These are phyloP conservation scores for Athalia rosae DNA, from an alignment of 2,888 invertebrate species.

Conservation along the genomic window DNA sequence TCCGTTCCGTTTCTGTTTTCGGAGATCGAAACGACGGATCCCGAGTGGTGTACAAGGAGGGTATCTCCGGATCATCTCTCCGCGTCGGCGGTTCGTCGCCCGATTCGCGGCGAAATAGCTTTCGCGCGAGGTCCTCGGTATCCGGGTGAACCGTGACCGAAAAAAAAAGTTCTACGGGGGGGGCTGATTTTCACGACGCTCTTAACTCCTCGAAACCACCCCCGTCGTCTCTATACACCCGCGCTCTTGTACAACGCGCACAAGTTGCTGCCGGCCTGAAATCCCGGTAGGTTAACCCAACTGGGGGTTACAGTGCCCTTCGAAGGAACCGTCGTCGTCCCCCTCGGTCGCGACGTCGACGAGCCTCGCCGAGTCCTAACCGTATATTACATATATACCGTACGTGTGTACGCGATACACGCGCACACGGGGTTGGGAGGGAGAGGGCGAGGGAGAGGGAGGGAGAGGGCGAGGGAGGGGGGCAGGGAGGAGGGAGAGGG, in stretches of 20 bases:
- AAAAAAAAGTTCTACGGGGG: constrained; percentile 17
- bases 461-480: constrained; percentile 22
- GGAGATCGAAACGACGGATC: too few relatives aligned
- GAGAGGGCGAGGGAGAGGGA: constrained; percentile 14
- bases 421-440: not conserved
- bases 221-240: constrained; percentile 1
- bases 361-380: constrained; percentile 17
- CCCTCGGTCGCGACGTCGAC: constrained; percentile 12
- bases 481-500: constrained; percentile 41
- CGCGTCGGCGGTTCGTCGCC: too few relatives aligned
- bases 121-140: too few relatives aligned
- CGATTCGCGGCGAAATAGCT: too few relatives aligned
- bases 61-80: too few relatives aligned
- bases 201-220: constrained; percentile 42
- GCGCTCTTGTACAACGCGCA: not conserved
- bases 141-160: too few relatives aligned
- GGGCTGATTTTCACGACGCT: constrained; percentile 35
- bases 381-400: not conserved
- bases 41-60: too few relatives aligned
- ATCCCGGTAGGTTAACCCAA: too few relatives aligned
- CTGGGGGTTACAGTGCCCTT: too few relatives aligned
- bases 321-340: not conserved
- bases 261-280: too few relatives aligned
- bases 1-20: too few relatives aligned
- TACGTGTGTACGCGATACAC: not conserved